A percentile compares a stretch with the other conserved stretches of the same genome.
Conservation (phyloP, 2,113 vertebrate genomes). For the Rhadina sibilatrix region DNA sequence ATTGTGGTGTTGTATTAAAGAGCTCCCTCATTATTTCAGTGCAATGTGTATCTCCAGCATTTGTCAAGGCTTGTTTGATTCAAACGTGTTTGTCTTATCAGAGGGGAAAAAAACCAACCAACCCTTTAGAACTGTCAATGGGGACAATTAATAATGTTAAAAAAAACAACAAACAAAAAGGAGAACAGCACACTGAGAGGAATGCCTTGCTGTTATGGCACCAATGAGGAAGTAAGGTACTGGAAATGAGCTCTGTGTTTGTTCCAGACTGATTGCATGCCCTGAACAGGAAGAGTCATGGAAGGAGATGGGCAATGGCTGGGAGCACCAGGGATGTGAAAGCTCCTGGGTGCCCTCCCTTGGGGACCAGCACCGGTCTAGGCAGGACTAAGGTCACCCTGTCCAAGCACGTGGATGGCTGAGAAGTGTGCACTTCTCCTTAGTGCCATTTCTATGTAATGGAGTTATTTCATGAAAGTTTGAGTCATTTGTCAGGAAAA, state of each 20-base stretch:
- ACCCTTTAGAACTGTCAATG: constrained; percentile 42
- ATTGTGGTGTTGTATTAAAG: constrained; percentile 45
- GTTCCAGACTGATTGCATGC: not conserved
- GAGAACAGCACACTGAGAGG: not conserved
- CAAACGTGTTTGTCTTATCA: constrained; percentile 15
- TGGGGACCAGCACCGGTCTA: not conserved
- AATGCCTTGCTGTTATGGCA: not conserved
- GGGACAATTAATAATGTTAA: constrained; percentile 26
- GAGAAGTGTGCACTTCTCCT: not conserved
- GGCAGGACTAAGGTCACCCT: not conserved
- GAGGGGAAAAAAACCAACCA: constrained; percentile 13
- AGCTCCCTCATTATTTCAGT: constrained; percentile 27
- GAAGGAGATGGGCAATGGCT: not conserved
- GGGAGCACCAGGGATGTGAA: not conserved
- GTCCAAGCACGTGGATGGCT: not conserved
- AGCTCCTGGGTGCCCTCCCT: not conserved
- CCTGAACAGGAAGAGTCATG: rapidly evolving
- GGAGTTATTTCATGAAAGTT: not conserved
- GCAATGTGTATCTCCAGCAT: constrained; percentile 48
- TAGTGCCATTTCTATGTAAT: not conserved
- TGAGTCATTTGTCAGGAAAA: not conserved
- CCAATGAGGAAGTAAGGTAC: not conserved
- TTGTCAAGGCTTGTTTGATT: constrained; percentile 70
- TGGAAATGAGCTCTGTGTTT: not conserved
- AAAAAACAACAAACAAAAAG: not conserved